Conservation (phyloP, 1,140 invertebrate genomes). For the Gonioctena quinquepunctata region DNA sequence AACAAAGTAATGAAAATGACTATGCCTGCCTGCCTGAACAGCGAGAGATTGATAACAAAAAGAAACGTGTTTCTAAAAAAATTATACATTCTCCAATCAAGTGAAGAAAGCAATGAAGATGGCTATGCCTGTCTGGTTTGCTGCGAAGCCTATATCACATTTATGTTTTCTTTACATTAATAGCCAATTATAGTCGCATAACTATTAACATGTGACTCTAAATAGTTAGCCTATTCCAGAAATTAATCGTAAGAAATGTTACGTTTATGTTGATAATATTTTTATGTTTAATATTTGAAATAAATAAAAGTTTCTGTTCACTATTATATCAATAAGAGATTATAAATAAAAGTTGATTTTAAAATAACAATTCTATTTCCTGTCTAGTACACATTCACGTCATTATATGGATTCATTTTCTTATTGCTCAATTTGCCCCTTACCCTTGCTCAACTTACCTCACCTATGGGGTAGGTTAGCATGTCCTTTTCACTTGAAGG, state of each 20-base stretch:
- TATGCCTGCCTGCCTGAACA: too few species aligned
- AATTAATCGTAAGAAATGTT: neutral
- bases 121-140: constrained; percentile 38
- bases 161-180: neutral
- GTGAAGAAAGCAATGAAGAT: constrained; percentile 37
- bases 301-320: neutral
- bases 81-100: constrained; percentile 42
- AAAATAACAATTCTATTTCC: neutral
- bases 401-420: neutral
- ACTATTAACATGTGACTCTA: too few species aligned
- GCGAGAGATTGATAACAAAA: constrained; percentile 26
- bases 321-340: neutral
- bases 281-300: neutral
- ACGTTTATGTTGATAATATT: neutral
- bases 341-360: neutral
- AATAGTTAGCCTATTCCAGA: neutral
- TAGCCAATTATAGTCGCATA: neutral
- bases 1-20: too few species aligned
- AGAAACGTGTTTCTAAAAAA: constrained; percentile 32
- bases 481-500: neutral
- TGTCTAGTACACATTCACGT: neutral
- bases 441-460: constrained; percentile 6
- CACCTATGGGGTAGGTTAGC: neutral
- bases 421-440: constrained; percentile 1
- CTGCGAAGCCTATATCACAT: constrained; percentile 30